Evolutionary conservation across 35 echinoderm and acorn worm genomes (phyloP).

Genomic region (Apostichopus parvimensis): DNA sequence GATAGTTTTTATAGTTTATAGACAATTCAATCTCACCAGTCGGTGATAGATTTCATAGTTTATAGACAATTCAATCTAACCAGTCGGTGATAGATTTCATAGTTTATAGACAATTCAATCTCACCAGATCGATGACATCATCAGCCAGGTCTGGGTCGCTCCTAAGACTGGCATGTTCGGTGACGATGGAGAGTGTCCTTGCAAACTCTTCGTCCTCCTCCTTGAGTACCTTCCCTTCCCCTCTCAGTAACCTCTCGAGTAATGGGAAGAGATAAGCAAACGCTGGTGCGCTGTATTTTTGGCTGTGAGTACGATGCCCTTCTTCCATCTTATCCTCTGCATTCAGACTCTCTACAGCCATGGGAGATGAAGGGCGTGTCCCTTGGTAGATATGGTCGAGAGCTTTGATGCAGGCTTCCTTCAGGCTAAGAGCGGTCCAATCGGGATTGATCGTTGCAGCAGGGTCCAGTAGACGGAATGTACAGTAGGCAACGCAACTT

Average conservation of each 20-base stretch:
- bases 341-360: not conserved
- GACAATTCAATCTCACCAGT: too few species aligned
- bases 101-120: too few species aligned
- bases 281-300: slow-evolving; percentile 57
- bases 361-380: slow-evolving; percentile 25
- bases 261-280: slow-evolving; percentile 86
- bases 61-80: too few species aligned
- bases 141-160: slow-evolving; percentile 31
- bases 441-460: slow-evolving; percentile 41
- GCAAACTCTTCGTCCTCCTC: slow-evolving; percentile 68
- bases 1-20: not conserved
- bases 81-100: too few species aligned
- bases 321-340: slow-evolving; percentile 28
- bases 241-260: slow-evolving; percentile 59
- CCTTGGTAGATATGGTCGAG: slow-evolving; percentile 62
- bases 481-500: slow-evolving; percentile 76
- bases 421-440: slow-evolving; percentile 72
- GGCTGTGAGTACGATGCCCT: slow-evolving; percentile 10
- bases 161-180: slow-evolving; percentile 66
- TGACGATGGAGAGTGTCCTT: slow-evolving; percentile 69
- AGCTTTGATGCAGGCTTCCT: slow-evolving; percentile 52
- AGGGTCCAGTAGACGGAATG: slow-evolving; percentile 66
- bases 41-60: too few species aligned
- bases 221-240: slow-evolving; percentile 67
- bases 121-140: slow-evolving; percentile 81